Percentiles rank a stretch among this genome's conserved stretches.
These are phyloP conservation scores for Tethya wilhelma DNA, from an alignment of 37 sponge, comb jelly and placozoan genomes.

Conservation along the genomic window DNA sequence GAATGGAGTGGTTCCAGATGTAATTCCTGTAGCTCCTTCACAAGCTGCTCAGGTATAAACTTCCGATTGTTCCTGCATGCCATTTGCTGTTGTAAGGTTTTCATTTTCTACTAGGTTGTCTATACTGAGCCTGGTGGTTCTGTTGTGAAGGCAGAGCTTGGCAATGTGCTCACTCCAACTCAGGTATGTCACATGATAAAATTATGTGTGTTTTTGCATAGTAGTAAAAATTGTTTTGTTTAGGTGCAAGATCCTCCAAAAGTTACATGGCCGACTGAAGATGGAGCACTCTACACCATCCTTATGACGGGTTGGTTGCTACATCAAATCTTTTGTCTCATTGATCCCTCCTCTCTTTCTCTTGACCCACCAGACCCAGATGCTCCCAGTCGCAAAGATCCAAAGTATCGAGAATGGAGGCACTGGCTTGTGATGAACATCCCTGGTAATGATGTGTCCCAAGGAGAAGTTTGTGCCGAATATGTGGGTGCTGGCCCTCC, in stretches of 20 bases:
- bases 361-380: too few relatives aligned
- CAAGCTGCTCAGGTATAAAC: background rate
- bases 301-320: conserved; percentile 62
- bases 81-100: background rate
- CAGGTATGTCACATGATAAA: conserved; percentile 11
- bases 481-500: conserved; percentile 88
- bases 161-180: conserved; percentile 73
- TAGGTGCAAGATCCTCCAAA: conserved; percentile 56
- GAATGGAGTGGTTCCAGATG: conserved; percentile 1
- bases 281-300: conserved; percentile 62
- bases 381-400: conserved; percentile 79
- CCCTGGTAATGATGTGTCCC: conserved; percentile 59
- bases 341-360: too few relatives aligned
- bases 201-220: background rate
- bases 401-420: conserved; percentile 75
- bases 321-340: too few relatives aligned
- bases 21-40: background rate
- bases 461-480: conserved; percentile 54
- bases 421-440: conserved; percentile 91
- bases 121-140: too few relatives aligned
- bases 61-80: background rate
- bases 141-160: conserved; percentile 33
- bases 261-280: conserved; percentile 78
- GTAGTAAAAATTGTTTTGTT: too few relatives aligned
- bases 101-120: background rate